A percentile compares a stretch with the other conserved stretches of the same genome.
These are phyloP conservation scores for Sipunculus nudus DNA, from an alignment of 2,888 invertebrate genomes.

Conservation along the genomic window DNA sequence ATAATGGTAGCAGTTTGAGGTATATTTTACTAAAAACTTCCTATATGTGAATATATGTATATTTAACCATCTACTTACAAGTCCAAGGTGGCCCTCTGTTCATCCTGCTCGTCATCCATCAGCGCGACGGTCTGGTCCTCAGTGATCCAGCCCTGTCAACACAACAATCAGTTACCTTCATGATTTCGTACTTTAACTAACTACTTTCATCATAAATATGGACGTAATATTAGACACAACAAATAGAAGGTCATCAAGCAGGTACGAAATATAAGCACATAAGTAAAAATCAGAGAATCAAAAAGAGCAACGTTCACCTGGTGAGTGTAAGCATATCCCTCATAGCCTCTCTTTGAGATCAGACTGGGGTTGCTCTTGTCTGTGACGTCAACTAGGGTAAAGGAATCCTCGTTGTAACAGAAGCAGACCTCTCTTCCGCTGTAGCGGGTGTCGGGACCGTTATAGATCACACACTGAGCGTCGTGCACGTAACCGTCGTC, in stretches of 20 bases:
- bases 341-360: slow-evolving; percentile 15
- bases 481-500: slow-evolving; percentile 28
- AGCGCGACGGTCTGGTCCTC: slow-evolving; percentile 15
- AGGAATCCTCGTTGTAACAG: slow-evolving; percentile 26
- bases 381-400: slow-evolving; percentile 26
- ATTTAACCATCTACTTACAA: no score
- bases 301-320: no score
- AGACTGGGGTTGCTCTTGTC: slow-evolving; percentile 10
- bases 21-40: no score
- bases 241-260: no score
- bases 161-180: no score
- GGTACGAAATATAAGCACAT: no score
- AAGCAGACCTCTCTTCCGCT: slow-evolving; percentile 20
- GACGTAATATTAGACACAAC: no score
- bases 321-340: slow-evolving; percentile 24
- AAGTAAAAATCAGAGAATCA: no score
- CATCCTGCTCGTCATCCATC: slow-evolving; percentile 18
- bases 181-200: no score
- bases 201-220: no score
- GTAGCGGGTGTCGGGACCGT: slow-evolving; percentile 22
- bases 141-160: slow-evolving; percentile 12
- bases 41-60: no score
- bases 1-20: no score
- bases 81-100: slow-evolving; percentile 3
- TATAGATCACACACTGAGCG: slow-evolving; percentile 23